Evolutionary conservation across 2,797 vertebrate genomes (phyloP), one percentile per base, ranked within the genome.

Genomic region (Lindbergichthys nudifrons): DNA sequence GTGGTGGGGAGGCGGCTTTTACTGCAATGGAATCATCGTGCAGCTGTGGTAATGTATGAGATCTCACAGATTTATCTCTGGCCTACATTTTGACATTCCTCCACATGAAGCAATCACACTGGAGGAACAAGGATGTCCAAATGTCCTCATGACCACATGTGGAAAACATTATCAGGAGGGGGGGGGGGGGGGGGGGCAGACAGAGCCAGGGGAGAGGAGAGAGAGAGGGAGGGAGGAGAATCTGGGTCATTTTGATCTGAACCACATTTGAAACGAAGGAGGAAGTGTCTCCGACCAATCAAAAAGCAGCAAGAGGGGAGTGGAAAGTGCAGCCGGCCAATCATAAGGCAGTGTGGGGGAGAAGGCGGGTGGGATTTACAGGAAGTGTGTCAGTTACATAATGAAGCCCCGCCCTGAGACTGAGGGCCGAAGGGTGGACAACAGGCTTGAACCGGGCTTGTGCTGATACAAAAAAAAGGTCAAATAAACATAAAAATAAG

Each of bases 321-420:
- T 71, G 78, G 65, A 60, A 46, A 4, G 54, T 2, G 47, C 41
- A 51, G 63, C 10, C 42, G 39, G 51, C 94, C 94, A 95, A 93
- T 94, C 69, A 72, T 59, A 45, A 0, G 5, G 26, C 5, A 1
- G 52, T 2, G 51, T 54, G 60, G 42, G 42, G 68, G 5, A 61
- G 47, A 53, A 58, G 60, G 80, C 45, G 70, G 88, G 83, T 62
- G 85, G 86, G 78, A 46, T 73, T 36, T 56, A 58, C n/a, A 36
- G 32, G 83, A 93, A 90, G 66, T 89, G 86, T 94, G 93, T 92
- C 90, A 83, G 91, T 95, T 95, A 94, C 92, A 94, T 93, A 95
- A 95, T 84, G 68, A 70, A 51, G 81, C 84, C 75, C 91, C 91
- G 81, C 92, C 91, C 88, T 77, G 53, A 68, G 54, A 59, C 53